Evolutionary conservation across 1,140 invertebrate genomes (phyloP), one percentile per base, ranked within the genome.

Genomic region (Calliopsis andreniformis): DNA sequence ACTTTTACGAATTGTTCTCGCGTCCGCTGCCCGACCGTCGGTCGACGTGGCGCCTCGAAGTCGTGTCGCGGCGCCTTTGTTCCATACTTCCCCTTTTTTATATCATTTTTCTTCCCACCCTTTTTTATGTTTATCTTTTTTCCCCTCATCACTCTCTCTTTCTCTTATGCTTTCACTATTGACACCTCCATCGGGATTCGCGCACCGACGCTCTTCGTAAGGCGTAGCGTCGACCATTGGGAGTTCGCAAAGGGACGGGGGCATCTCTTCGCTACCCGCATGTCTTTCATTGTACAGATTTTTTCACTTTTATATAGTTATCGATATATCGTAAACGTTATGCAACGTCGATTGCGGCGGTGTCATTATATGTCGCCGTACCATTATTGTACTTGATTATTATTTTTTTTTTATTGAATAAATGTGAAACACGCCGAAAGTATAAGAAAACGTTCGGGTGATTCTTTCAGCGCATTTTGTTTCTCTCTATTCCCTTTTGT

Each of bases 241-340:
- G 75, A 81, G 82, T 83, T 71, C 82, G 83, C 75, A 81, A 85
- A 82, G 75, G 87, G 81, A 88, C 84, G 89, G 89, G 86, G 84
- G 87, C 91, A 91, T 92, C 91, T 92, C 91, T 90, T 86, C 88
- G 90, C 91, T 92, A 92, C 91, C 91, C 91, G 87, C 87, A 90
- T 91, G 91, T 92, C 91, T 92, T 92, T 92, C 91, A 92, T 91
- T 92, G 91, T 92, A 91, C 90, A 92, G 91, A 91, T 91, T 92
- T 92, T 92, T 92, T 92, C 90, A 92, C 91, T 92, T 92, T 92
- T 92, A 91, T 92, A 92, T 91, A 91, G 89, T 91, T 92, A 89
- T 90, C 72, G 66, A 89, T 88, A 90, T 91, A 89, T 88, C 86
- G 81, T 89, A 88, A n/a, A 87, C 82, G 89, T 90, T 88, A 89